Base-by-base conservation (phyloP, 2,888 invertebrate species). In the Sinhomidia bicolor region DNA sequence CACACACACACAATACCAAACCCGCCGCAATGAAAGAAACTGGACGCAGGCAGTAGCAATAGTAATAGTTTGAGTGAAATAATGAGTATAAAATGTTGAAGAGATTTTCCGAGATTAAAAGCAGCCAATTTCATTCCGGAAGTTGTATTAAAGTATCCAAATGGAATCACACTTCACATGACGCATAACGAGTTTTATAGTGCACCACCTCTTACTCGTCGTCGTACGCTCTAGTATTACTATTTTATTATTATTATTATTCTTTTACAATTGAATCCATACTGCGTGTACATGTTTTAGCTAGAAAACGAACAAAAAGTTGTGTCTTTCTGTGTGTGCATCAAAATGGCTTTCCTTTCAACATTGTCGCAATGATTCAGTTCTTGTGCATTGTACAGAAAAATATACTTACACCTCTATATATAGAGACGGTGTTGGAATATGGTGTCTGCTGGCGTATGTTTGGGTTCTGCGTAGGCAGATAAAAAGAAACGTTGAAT, bases 91-190 rank as follows among this genome's bases (percentile, higher is more conserved):
- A 88, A 88, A 81, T 68, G 78, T 79, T 60, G 60, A 78, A 88
- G 79, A 88, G 88, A 88, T 88, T 88, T 88, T 60, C 79, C 57
- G 57, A 88, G 88, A 88, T 88, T 88, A 88, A 88, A 88, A 84
- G 88, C 79, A 88, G 79, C 88, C 88, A 88, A 88, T 88, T 88
- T 65, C 62, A 83, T 47, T 88, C 71, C 88, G 88, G 88, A 88
- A 84, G 88, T 80, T 84, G 84, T 88, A 88, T 84, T 79, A 88
- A 88, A 88, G 78, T 78, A 79, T 76, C 84, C 65, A 82, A 83
- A 82, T 83, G 88, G 84, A 88, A 88, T 88, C 84, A 88, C 84
- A 29, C 71, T 84, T 71, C 82, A 26, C 74, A 65, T 88, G 81
- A 78, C 57, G 76, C 20, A 57, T 23, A 85, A 85, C 68, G 68